phyloP scores from a whole-genome alignment of 1,140 invertebrate species.

The Zaprionus ghesquierei region DNA sequence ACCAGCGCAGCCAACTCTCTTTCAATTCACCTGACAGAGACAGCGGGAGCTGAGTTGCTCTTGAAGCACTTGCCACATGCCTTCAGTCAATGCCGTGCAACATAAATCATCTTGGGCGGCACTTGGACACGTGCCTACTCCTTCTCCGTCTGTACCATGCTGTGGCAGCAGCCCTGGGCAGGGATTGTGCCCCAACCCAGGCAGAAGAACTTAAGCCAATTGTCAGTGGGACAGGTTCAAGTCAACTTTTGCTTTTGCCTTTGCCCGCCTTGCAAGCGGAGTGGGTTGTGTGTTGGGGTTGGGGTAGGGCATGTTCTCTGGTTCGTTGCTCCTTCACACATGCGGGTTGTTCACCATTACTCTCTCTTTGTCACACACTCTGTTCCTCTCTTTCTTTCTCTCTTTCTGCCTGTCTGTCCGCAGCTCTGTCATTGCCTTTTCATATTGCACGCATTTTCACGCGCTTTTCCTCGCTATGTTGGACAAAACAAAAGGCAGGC shows the following conservation, averaged over 20 bases:
- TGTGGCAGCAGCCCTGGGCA: not conserved
- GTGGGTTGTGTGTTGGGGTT: not conserved
- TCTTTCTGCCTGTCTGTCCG: not conserved
- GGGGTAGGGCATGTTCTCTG: not conserved
- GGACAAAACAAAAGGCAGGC: constrained; percentile 32
- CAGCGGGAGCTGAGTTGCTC: not conserved
- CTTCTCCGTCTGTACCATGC: constrained; percentile 15
- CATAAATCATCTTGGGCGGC: constrained; percentile 67
- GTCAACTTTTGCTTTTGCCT: constrained; percentile 49
- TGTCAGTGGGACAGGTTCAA: constrained; percentile 78
- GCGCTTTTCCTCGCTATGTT: constrained; percentile 61
- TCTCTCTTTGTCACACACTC: not conserved
- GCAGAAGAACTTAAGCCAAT: constrained; percentile 65
- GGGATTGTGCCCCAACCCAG: not conserved
- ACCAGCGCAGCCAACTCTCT: not conserved
- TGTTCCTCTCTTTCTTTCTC: not conserved
- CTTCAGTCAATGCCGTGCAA: constrained; percentile 72
- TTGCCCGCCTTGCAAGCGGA: not conserved
- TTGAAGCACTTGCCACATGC: constrained; percentile 65
- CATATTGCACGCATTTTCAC: constrained; percentile 73
- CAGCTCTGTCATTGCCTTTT: constrained; percentile 39
- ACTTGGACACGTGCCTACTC: constrained; percentile 74
- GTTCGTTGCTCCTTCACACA: constrained; percentile 35
- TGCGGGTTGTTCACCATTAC: constrained; percentile 35
- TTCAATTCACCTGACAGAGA: not conserved